A percentile compares a stretch with the other conserved stretches of the same genome.
Conservation (phyloP, 35 echinoderm and acorn worm species). For the Apostichopus californicus region DNA sequence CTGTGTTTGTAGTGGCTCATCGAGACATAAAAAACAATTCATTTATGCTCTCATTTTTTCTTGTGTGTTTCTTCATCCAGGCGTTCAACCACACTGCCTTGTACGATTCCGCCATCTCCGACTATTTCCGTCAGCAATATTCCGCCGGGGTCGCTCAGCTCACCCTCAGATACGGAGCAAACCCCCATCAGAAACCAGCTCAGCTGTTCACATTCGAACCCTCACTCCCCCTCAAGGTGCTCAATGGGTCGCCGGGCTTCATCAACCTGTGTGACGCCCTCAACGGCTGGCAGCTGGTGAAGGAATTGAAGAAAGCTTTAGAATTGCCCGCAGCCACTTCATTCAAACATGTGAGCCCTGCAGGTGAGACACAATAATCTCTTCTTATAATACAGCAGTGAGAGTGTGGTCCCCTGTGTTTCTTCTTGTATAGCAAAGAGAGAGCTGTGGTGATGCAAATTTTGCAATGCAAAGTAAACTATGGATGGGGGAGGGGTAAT, state of each 20-base stretch:
- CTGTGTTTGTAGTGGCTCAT: no score
- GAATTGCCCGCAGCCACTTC: constrained; percentile 84
- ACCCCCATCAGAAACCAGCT: constrained; percentile 97
- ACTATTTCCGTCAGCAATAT: constrained; percentile 92
- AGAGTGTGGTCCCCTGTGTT: no score
- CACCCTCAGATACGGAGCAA: constrained; percentile 85
- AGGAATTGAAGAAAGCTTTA: constrained; percentile 80
- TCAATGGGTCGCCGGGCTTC: constrained; percentile 92
- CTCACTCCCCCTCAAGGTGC: constrained; percentile 76
- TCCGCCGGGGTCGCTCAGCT: constrained; percentile 73
- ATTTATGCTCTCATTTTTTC: no score
- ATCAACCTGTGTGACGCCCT: constrained; percentile 95
- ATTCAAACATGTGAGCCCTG: constrained; percentile 99
- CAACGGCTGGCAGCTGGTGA: constrained; percentile 95
- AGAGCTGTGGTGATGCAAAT: no score
- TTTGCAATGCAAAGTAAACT: no score
- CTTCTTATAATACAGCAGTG: no score
- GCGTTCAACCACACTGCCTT: constrained; percentile 94
- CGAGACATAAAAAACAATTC: no score
- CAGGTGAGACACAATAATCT: constrained; percentile 49
- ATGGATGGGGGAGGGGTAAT: no score
- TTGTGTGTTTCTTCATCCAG: constrained; percentile 4
- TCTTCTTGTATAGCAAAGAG: no score
- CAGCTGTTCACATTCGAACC: constrained; percentile 82
- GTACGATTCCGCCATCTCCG: constrained; percentile 87